Percentiles rank a stretch among this genome's conserved stretches.
These are phyloP conservation scores for Ophioninae sp. DNA, from an alignment of 2,888 invertebrate species.

Conservation along the genomic window DNA sequence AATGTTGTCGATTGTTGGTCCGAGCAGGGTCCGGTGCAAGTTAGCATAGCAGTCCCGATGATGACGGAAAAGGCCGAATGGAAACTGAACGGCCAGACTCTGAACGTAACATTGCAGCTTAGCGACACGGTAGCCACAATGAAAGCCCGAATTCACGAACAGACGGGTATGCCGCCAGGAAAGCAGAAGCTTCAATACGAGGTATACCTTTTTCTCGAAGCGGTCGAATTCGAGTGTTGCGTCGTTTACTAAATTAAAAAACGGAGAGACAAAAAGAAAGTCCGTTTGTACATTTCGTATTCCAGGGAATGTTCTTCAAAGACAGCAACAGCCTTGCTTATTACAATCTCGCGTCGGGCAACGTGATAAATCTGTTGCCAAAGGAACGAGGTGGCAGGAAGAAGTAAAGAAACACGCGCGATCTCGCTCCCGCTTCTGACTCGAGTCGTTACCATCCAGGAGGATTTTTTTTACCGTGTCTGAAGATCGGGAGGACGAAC, in stretches of 20 bases:
- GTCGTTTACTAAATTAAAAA: not conserved
- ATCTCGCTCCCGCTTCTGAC: not conserved
- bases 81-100: conserved; percentile 95
- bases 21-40: conserved; percentile 87
- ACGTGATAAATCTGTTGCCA: conserved; percentile 92
- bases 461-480: not conserved
- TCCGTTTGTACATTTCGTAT: conserved; percentile 68
- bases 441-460: not conserved
- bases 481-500: not conserved
- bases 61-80: conserved; percentile 96
- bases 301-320: conserved; percentile 98
- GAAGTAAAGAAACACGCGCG: conserved; percentile 85
- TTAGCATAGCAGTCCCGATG: conserved; percentile 92
- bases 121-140: conserved; percentile 91
- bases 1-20: not conserved
- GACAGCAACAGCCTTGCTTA: conserved; percentile 97
- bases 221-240: not conserved
- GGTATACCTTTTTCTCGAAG: conserved; percentile 81
- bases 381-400: conserved; percentile 99
- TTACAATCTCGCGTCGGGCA: conserved; percentile 95
- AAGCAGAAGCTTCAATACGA: conserved; percentile 98
- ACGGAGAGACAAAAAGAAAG: not conserved
- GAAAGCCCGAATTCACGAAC: conserved; percentile 93
- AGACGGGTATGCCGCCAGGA: conserved; percentile 95
- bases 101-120: conserved; percentile 89